Evolutionary conservation across 1,140 invertebrate species (phyloP), one percentile per base, ranked within the genome.

Genomic region (Brachionus rotundiformis): DNA sequence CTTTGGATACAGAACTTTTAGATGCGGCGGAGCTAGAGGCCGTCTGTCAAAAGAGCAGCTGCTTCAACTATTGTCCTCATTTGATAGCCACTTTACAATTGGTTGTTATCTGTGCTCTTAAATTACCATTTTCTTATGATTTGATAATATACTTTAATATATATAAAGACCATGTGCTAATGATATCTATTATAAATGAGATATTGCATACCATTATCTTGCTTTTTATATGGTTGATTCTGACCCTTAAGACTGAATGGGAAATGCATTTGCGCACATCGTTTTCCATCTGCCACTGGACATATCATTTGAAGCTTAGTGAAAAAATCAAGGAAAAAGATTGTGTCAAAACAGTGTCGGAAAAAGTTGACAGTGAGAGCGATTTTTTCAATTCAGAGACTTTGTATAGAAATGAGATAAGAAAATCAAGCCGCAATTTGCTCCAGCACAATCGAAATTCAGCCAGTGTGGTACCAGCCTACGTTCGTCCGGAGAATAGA

Each of bases 1-100:
- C 29, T 23, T 19, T 73, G 1, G 39, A 25, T 25, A 11, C 3
- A 23, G 23, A 73, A 73, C 44, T 23, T 11, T 25, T 47, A 3
- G 25, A 16, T 4, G 44, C 68, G 2, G 41, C 13, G 3, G 8
- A n/a, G n/a, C n/a, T 47, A 0, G 23, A 27, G 11, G 19, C 44
- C 3, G 11, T 8, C 16, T 11, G 41, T 25, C 7, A 73, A 25
- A 73, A 44, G 8, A 39, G 16, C n/a, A 44, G 11, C 25, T 73
- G 68, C n/a, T 73, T 73, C n/a, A 73, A 73, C 23, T 73, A 73
- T 73, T 73, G 68, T 44, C 68, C 68, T 3, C 68, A 73, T 73
- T 73, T 73, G 36, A 29, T 73, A 44, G 68, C 68, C 68, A 73
- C 68, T 2, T 19, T 73, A 10, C 68, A 73, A 25, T 25, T 73